A percentile compares a stretch with the other conserved stretches of the same genome.
These are phyloP conservation scores for Lytechinus pictus DNA, from an alignment of 35 echinoderm and acorn worm genomes.

Conservation along the genomic window DNA sequence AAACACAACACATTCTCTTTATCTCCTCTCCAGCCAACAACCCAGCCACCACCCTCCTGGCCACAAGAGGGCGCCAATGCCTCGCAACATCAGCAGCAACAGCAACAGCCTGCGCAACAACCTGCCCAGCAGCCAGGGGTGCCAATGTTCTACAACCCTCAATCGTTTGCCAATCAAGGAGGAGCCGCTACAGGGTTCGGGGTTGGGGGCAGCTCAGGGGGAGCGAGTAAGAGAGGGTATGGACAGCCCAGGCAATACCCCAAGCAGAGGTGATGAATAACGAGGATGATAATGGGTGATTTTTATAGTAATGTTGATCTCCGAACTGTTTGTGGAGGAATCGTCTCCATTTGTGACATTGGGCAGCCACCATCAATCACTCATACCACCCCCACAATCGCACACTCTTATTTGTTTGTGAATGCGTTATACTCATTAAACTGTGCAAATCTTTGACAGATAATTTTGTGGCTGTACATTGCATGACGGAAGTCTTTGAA, in stretches of 20 bases:
- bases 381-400: no score
- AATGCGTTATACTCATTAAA: no score
- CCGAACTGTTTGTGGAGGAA: no score
- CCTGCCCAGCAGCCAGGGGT: slow-evolving; percentile 21
- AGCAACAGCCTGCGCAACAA: neutral
- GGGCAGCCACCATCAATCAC: no score
- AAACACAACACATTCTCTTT: neutral
- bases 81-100: neutral
- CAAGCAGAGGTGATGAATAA: slow-evolving; percentile 23
- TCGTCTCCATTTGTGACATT: no score
- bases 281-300: neutral
- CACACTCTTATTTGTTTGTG: no score
- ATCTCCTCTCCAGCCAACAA: neutral
- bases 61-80: neutral
- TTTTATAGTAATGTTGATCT: neutral
- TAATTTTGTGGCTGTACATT: no score
- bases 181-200: neutral
- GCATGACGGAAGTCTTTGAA: no score
- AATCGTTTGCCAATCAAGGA: slow-evolving; percentile 15
- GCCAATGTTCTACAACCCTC: slow-evolving; percentile 57
- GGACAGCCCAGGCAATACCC: slow-evolving; percentile 5
- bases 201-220: neutral
- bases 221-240: neutral
- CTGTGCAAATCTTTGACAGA: no score
- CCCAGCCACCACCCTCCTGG: neutral